Evolutionary conservation across 2,113 vertebrate species (phyloP).

Genomic region (Psophia crepitans): DNA sequence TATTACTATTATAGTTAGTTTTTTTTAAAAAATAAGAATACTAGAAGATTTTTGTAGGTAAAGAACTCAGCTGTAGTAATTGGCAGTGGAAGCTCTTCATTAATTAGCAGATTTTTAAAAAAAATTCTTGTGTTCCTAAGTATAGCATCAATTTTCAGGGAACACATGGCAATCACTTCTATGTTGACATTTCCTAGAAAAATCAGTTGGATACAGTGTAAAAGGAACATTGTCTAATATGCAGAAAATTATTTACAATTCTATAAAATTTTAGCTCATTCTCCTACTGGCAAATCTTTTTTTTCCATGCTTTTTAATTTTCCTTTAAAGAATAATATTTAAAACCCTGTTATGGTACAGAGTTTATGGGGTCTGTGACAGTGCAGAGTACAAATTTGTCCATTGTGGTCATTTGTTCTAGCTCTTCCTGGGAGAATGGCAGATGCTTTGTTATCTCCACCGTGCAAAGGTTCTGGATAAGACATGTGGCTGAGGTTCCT

Average conservation of each 20-base stretch:
- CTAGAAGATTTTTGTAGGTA: constrained; percentile 65
- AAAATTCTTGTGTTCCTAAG: constrained; percentile 41
- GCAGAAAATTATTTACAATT: not conserved
- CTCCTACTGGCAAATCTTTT: not conserved
- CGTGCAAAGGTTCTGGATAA: not conserved
- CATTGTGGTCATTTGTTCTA: not conserved
- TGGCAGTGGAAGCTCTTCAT: constrained; percentile 74
- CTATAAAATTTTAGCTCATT: not conserved
- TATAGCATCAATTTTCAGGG: constrained; percentile 53
- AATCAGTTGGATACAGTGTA: not conserved
- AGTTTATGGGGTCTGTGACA: not conserved
- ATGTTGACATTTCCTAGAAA: constrained; percentile 52
- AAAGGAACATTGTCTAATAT: constrained; percentile 20
- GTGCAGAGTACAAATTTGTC: not conserved
- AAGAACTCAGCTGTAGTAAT: constrained; percentile 74
- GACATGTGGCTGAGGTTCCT: not conserved
- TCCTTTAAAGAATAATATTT: not conserved
- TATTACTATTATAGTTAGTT: not conserved
- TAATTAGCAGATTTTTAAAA: constrained; percentile 66
- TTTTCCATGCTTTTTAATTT: not conserved
- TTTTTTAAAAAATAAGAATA: not conserved
- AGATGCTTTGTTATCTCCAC: not conserved
- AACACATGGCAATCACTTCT: constrained; percentile 56
- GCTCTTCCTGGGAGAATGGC: not conserved
- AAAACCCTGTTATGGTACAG: not conserved